Conservation (phyloP, 2,797 vertebrate species). For the Spinus olivaceus region DNA sequence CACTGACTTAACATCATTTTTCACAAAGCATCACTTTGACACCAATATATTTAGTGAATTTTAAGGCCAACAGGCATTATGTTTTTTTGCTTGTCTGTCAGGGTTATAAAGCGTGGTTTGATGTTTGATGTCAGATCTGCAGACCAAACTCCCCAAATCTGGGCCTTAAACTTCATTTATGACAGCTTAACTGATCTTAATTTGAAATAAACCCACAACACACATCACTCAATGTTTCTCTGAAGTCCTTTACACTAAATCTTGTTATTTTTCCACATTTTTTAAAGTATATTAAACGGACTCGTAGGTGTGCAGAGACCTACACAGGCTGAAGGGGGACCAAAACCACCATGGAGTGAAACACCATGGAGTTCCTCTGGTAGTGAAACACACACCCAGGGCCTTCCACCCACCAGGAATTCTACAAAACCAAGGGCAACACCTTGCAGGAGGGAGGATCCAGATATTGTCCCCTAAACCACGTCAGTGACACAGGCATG, state of each 20-base stretch:
- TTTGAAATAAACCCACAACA: conserved; percentile 7
- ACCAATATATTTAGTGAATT: not conserved
- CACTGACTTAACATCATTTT: not conserved
- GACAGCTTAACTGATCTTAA: not conserved
- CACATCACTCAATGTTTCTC: not conserved
- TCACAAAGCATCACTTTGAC: not conserved
- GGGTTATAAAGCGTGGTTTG: not conserved
- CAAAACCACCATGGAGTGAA: not conserved
- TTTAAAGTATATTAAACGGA: not conserved
- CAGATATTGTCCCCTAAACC: not conserved
- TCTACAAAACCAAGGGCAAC: not conserved
- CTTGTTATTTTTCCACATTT: not conserved
- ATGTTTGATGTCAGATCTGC: not conserved
- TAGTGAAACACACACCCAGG: not conserved
- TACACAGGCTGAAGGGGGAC: not conserved
- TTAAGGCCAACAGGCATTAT: not conserved
- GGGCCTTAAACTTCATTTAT: not conserved
- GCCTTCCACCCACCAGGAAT: not conserved
- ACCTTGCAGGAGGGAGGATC: not conserved
- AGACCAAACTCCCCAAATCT: not conserved
- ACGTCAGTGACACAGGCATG: not conserved
- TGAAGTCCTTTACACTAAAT: not conserved
- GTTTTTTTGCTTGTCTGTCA: not conserved
- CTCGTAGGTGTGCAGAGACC: not conserved
- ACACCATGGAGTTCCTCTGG: not conserved